Evolutionary conservation across 1,140 invertebrate genomes (phyloP).

Genomic region (Bathynomus jamesi): DNA sequence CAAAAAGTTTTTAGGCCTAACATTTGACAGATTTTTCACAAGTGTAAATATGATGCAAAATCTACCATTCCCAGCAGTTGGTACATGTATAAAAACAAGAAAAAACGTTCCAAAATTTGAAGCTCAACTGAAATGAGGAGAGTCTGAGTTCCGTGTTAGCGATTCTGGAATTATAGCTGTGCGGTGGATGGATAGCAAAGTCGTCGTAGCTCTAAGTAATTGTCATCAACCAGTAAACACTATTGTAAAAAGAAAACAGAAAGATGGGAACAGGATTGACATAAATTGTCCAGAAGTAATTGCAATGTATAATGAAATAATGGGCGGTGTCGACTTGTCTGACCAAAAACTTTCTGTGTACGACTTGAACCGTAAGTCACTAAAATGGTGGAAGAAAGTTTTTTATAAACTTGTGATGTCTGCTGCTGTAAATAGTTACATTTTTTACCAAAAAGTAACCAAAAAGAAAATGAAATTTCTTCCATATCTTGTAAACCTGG

Average conservation of each 20-base stretch:
- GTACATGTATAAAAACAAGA: conserved; percentile 14
- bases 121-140: conserved; percentile 22
- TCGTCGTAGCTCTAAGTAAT: conserved; percentile 36
- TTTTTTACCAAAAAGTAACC: conserved; percentile 21
- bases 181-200: conserved; percentile 33
- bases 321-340: conserved; percentile 37
- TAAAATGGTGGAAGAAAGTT: conserved; percentile 37
- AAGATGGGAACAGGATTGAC: conserved; percentile 18
- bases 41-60: conserved; percentile 20
- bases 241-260: conserved; percentile 19
- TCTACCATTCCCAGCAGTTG: conserved; percentile 7
- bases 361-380: conserved; percentile 36
- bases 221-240: conserved; percentile 21
- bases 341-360: conserved; percentile 35
- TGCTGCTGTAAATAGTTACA: conserved; percentile 30
- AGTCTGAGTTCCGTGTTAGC: conserved; percentile 18
- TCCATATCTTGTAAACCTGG: conserved; percentile 25
- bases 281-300: conserved; percentile 15
- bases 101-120: conserved; percentile 27
- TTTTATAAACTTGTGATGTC: conserved; percentile 33
- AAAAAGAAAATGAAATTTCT: conserved; percentile 22
- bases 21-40: conserved; percentile 16
- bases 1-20: not conserved
- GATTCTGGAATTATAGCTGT: conserved; percentile 21
- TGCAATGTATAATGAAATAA: conserved; percentile 33